Percentiles rank a stretch among this genome's conserved stretches.
Conservation (phyloP, 1,140 invertebrate species). For the Theocolax elegans region DNA sequence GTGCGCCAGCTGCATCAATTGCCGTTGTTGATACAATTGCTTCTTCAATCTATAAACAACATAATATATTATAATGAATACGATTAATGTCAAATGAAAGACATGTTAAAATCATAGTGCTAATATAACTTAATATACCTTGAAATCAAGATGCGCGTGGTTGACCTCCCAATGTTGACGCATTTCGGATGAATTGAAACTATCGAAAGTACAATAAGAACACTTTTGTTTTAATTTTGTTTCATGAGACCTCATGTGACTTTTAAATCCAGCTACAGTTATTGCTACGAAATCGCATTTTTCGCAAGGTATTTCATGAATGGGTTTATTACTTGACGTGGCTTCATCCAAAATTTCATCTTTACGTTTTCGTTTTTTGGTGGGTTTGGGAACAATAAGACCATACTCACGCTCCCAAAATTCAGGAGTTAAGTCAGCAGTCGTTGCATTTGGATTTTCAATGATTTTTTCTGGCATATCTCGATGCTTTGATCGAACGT, state of each 20-base stretch:
- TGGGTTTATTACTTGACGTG: background rate
- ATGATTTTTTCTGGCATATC: constrained; percentile 46
- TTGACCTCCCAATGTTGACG: constrained; percentile 56
- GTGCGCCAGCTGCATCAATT: background rate
- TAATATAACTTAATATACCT: background rate
- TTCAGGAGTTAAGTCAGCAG: constrained; percentile 52
- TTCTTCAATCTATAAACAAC: constrained; percentile 27
- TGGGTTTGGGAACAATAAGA: constrained; percentile 34
- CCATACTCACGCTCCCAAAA: constrained; percentile 65
- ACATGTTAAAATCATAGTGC: background rate
- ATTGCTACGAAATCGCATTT: constrained; percentile 55
- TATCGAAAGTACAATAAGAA: constrained; percentile 54
- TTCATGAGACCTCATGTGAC: constrained; percentile 56
- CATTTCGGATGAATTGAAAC: constrained; percentile 49
- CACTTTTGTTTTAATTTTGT: constrained; percentile 51
- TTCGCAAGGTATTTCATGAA: constrained; percentile 46
- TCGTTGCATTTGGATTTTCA: constrained; percentile 49
- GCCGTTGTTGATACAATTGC: constrained; percentile 16
- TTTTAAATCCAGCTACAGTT: constrained; percentile 53
- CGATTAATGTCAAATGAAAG: constrained; percentile 45
- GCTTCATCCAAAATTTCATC: constrained; percentile 17
- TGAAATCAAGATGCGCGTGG: constrained; percentile 49
- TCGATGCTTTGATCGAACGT: constrained; percentile 56
- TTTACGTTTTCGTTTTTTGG: constrained; percentile 47
- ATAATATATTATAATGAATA: background rate